phyloP scores from a whole-genome alignment of 2,113 vertebrate species.

The Stictonetta naevosa region DNA sequence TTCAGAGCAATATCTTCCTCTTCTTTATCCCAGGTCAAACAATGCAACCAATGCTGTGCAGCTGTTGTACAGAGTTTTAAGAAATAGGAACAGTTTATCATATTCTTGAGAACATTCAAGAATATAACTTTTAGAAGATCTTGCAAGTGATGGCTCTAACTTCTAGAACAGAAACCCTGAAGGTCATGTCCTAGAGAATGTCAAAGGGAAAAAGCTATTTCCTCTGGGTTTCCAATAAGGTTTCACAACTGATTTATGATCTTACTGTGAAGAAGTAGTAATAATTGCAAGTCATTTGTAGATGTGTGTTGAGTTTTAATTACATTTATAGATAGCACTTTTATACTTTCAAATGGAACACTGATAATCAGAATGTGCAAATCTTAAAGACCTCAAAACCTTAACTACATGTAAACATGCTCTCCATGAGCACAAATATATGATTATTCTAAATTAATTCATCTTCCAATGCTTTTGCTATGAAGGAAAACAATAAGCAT shows the following conservation, averaged over 20 bases:
- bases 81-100: not conserved
- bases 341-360: not conserved
- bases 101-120: not conserved
- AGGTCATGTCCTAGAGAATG: not conserved
- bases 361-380: not conserved
- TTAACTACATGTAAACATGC: not conserved
- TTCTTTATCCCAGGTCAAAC: not conserved
- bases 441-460: not conserved
- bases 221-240: not conserved
- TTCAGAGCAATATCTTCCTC: not conserved
- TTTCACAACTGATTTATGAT: slow-evolving; percentile 47
- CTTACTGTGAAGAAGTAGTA: slow-evolving; percentile 9
- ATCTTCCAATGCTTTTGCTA: not conserved
- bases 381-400: not conserved
- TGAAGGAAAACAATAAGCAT: not conserved
- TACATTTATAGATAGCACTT: not conserved
- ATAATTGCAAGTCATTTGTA: not conserved
- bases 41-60: not conserved
- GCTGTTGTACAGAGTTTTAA: not conserved
- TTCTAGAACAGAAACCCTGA: not conserved
- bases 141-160: not conserved
- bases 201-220: slow-evolving; percentile 20
- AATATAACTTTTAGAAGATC: not conserved
- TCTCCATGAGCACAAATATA: not conserved
- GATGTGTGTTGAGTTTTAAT: slow-evolving; percentile 46